Percentiles rank a stretch among this genome's conserved stretches.
These are phyloP conservation scores for Arizona elegans DNA, from an alignment of 2,113 vertebrate genomes.

Conservation along the genomic window DNA sequence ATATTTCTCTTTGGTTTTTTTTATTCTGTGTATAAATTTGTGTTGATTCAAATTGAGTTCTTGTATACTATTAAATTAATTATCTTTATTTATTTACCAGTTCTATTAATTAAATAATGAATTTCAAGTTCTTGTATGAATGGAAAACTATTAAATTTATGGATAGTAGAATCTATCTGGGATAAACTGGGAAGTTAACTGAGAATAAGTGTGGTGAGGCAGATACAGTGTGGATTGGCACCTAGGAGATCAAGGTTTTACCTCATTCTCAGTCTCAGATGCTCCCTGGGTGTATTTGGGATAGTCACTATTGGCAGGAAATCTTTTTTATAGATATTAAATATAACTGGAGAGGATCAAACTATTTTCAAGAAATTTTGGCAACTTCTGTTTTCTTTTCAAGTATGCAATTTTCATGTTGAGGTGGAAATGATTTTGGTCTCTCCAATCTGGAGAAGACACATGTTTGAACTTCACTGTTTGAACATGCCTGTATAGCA, in stretches of 20 bases:
- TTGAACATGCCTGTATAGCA: not conserved
- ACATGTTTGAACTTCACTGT: not conserved
- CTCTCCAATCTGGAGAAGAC: not conserved
- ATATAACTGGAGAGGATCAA: not conserved
- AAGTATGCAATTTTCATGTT: not conserved
- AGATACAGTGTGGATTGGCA: not conserved
- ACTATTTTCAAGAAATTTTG: not conserved
- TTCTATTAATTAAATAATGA: not conserved
- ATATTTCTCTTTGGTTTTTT: not conserved
- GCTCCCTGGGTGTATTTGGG: not conserved
- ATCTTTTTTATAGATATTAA: not conserved
- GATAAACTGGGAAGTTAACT: not conserved
- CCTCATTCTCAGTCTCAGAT: not conserved
- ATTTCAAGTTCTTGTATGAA: not conserved
- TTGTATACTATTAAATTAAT: not conserved
- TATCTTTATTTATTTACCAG: not conserved
- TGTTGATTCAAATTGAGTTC: not conserved
- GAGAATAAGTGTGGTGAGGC: not conserved
- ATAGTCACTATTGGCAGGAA: not conserved
- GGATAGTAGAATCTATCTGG: not conserved
- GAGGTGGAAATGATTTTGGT: not conserved
- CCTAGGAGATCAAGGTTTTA: not conserved
- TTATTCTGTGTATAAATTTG: not conserved
- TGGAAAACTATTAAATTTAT: not conserved
- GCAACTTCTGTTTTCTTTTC: not conserved